Evolutionary conservation across 2,888 invertebrate species (phyloP), one percentile per base, ranked within the genome.

Genomic region (Cephus pygmeus): DNA sequence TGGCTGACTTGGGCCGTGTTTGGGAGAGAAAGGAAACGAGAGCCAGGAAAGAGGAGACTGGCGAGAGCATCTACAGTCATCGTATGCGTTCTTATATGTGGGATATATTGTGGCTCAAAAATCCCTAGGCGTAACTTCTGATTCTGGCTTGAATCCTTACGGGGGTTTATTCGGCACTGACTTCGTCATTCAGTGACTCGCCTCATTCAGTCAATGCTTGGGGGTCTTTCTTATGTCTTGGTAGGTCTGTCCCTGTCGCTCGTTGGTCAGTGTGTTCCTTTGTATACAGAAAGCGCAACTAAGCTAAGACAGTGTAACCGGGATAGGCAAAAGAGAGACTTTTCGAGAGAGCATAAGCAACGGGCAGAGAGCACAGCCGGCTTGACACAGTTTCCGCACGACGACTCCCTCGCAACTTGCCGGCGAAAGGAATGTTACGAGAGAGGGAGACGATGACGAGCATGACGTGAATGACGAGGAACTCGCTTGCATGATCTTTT

Each of bases 351-450:
- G 74, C 76, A 77, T 2, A 56, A 56, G 56, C 56, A 56, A 56
- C 56, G 56, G 23, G 56, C 31, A 31, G 78, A 73, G 78, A 79
- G 75, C 74, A 76, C 82, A 75, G 73, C 75, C 75, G 78, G 73
- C 68, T 78, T 76, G 73, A 79, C 81, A 81, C 77, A 82, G 79
- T 78, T 79, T 78, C 79, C 79, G 71, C 78, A 73, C 75, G 78
- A 76, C 75, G 78, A 80, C 76, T 75, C 79, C 79, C 79, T 76
- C 79, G 80, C 78, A 79, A 76, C 78, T 80, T 81, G 80, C 82
- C 84, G 86, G 88, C 87, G 88, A 89, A 89, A 88, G 89, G 88
- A 89, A 89, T 87, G 87, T 89, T 88, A 87, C 86, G 86, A 84
- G 81, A 81, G 79, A 81, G 83, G 78, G 80, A 80, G 83, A 82